phyloP scores from a whole-genome alignment of 2,797 vertebrate species.

The Coranthus polyacanthus region DNA sequence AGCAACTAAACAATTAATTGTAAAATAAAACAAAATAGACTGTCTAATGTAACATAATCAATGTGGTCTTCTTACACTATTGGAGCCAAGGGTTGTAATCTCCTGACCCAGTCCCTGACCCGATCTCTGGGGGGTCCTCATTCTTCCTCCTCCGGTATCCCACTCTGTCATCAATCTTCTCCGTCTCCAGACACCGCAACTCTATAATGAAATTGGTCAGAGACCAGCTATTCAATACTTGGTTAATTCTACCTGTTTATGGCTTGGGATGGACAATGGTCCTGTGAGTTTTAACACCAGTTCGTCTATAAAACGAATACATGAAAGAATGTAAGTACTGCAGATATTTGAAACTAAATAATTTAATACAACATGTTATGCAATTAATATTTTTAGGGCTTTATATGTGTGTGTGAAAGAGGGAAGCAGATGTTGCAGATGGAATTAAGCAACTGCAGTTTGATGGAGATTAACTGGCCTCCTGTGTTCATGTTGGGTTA shows the following conservation, averaged over 20 bases:
- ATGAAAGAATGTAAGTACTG: slow-evolving; percentile 17
- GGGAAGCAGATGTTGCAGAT: slow-evolving; percentile 48
- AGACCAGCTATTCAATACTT: slow-evolving; percentile 31
- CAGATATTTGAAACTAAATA: background rate
- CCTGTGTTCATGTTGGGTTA: slow-evolving; percentile 30
- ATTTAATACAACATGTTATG: background rate
- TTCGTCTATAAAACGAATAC: slow-evolving; percentile 6
- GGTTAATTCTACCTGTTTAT: slow-evolving; percentile 20
- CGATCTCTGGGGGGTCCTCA: slow-evolving; percentile 50
- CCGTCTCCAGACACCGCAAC: slow-evolving; percentile 28
- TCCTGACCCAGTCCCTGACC: slow-evolving; percentile 48
- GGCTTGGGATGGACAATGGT: background rate
- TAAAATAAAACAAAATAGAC: background rate
- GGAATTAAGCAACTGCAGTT: slow-evolving; percentile 32
- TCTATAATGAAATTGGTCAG: slow-evolving; percentile 54
- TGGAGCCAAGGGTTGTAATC: slow-evolving; percentile 44
- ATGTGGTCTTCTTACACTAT: slow-evolving; percentile 28
- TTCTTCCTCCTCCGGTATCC: slow-evolving; percentile 35
- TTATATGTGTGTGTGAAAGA: slow-evolving; percentile 20
- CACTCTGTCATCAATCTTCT: slow-evolving; percentile 42
- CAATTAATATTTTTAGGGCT: slow-evolving; percentile 1
- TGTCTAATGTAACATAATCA: slow-evolving; percentile 30
- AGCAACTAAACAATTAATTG: background rate
- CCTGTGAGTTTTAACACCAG: background rate
- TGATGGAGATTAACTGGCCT: slow-evolving; percentile 65